phyloP scores from a whole-genome alignment of 2,113 vertebrate species.

The Hymenochirus boettgeri region DNA sequence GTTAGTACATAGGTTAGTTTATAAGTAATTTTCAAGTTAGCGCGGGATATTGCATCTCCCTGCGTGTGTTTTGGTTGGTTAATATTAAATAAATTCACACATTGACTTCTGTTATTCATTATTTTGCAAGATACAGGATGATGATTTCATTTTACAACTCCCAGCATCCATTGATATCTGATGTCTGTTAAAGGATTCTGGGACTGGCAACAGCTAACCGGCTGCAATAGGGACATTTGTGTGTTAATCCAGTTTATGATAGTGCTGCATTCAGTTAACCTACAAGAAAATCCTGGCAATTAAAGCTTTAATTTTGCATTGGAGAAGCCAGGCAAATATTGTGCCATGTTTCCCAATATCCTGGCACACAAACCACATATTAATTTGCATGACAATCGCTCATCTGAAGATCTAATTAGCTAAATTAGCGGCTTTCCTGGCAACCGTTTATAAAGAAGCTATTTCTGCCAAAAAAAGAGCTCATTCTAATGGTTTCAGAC shows the following conservation, averaged over 20 bases:
- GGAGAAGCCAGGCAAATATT: not conserved
- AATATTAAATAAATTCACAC: no score
- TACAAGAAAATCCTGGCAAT: slow-evolving; percentile 1
- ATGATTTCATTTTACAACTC: no score
- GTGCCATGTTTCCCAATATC: slow-evolving; percentile 9
- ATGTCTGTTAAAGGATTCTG: no score
- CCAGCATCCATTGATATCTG: no score
- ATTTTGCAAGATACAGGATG: no score
- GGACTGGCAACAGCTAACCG: no score
- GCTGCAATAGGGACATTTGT: not conserved
- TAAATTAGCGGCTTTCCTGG: slow-evolving; percentile 26
- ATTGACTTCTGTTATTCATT: no score
- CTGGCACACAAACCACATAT: slow-evolving; percentile 14
- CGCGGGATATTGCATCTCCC: no score
- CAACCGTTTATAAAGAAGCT: slow-evolving; percentile 20
- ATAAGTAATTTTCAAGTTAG: no score
- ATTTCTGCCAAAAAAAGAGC: slow-evolving; percentile 15
- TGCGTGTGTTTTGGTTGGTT: no score
- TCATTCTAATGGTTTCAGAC: slow-evolving; percentile 26
- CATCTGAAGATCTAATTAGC: slow-evolving; percentile 22
- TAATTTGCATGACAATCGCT: slow-evolving; percentile 36
- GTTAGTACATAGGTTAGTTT: no score
- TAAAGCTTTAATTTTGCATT: slow-evolving; percentile 19
- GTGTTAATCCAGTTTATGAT: not conserved
- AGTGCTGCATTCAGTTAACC: not conserved